Conservation (phyloP, 2,113 vertebrate species). For the Tachuris rubrigastra region DNA sequence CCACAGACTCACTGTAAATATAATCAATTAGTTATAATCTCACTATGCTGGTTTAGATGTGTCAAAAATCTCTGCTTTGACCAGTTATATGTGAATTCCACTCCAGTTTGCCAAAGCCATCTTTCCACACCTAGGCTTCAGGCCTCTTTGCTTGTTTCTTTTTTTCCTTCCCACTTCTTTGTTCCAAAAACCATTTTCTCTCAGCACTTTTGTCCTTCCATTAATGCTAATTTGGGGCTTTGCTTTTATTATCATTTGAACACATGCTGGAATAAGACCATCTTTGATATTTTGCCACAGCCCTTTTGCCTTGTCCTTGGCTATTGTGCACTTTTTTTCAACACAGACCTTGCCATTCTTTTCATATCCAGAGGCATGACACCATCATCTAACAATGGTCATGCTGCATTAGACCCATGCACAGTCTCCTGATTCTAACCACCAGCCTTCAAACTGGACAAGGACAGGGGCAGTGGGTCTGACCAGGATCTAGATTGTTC, state of each 20-base stretch:
- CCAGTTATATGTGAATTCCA: not conserved
- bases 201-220: not conserved
- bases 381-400: not conserved
- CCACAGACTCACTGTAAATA: not conserved
- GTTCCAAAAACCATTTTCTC: not conserved
- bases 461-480: not conserved
- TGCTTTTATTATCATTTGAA: not conserved
- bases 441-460: not conserved
- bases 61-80: not conserved
- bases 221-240: not conserved
- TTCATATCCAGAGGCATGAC: not conserved
- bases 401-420: not conserved
- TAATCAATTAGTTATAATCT: not conserved
- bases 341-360: not conserved
- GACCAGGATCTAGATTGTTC: not conserved
- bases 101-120: not conserved
- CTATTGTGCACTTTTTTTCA: not conserved
- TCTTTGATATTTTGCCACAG: not conserved
- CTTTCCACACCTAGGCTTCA: not conserved
- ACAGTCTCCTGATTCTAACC: not conserved
- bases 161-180: not conserved
- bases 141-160: not conserved
- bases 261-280: not conserved
- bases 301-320: not conserved
- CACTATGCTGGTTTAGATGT: not conserved